Evolutionary conservation across 1,140 invertebrate genomes (phyloP).

Genomic region (Sminthurides bifidus): DNA sequence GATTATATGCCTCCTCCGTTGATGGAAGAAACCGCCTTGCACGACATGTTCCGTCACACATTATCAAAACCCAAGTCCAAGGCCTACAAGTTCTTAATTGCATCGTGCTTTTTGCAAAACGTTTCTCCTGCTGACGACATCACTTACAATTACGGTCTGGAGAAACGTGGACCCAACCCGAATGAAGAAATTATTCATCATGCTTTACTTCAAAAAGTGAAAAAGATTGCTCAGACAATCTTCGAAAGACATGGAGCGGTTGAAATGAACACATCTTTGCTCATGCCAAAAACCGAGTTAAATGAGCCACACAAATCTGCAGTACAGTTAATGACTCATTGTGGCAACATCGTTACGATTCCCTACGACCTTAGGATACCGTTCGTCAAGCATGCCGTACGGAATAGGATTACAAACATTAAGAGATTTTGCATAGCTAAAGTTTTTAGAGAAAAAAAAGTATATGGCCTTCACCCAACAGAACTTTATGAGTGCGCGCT

Average conservation of each 20-base stretch:
- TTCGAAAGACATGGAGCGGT: conserved; percentile 66
- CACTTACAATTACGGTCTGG: conserved; percentile 44
- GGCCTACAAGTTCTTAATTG: conserved; percentile 63
- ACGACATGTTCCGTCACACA: conserved; percentile 61
- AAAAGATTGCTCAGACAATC: conserved; percentile 46
- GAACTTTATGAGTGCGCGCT: conserved; percentile 85
- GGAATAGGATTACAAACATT: conserved; percentile 61
- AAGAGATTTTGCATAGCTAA: conserved; percentile 74
- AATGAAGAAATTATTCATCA: conserved; percentile 4
- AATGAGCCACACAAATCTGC: conserved; percentile 48
- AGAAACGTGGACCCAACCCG: background rate
- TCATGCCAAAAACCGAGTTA: conserved; percentile 55
- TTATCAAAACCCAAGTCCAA: conserved; percentile 67
- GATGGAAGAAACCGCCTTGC: conserved; percentile 64
- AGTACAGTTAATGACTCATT: conserved; percentile 71
- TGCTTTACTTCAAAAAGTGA: conserved; percentile 31
- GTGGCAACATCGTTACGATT: conserved; percentile 63
- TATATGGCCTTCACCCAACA: conserved; percentile 70
- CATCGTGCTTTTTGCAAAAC: conserved; percentile 53
- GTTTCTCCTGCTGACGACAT: conserved; percentile 54
- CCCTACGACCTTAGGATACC: conserved; percentile 63
- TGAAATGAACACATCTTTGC: conserved; percentile 56
- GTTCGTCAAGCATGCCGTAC: conserved; percentile 70
- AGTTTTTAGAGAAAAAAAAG: conserved; percentile 72
- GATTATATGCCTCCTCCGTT: conserved; percentile 63